Conservation (phyloP, 2,113 vertebrate genomes). For the crab-eating macaque (Macaca fascicularis) region DNA sequence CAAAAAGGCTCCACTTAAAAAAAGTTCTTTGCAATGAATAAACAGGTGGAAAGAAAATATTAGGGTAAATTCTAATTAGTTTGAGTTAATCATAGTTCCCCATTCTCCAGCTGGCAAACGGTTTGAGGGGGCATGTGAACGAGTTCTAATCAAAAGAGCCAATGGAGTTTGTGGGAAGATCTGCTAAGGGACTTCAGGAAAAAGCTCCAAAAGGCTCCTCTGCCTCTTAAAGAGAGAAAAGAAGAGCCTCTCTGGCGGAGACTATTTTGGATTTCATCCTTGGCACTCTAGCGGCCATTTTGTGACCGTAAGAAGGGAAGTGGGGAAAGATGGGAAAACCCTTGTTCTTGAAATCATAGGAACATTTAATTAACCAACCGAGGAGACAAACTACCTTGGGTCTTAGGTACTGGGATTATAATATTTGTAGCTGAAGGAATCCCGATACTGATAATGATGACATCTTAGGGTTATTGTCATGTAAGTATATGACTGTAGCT, state of each 20-base stretch:
- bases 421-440: background rate
- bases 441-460: background rate
- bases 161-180: background rate
- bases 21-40: background rate
- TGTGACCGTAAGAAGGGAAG: background rate
- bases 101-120: background rate
- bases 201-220: background rate
- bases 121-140: background rate
- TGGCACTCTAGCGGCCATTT: background rate
- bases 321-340: background rate
- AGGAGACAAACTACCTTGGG: background rate
- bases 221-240: background rate
- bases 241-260: background rate
- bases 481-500: background rate
- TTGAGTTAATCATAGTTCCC: background rate
- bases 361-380: background rate
- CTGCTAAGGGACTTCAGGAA: background rate
- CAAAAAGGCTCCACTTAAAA: constrained; percentile 5
- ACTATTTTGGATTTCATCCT: background rate
- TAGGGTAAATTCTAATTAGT: background rate
- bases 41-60: constrained; percentile 10
- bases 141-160: background rate
- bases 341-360: background rate
- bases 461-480: background rate
- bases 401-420: background rate